Evolutionary conservation across 2,888 invertebrate species (phyloP).

Genomic region (Xanthostigma xanthostigma): DNA sequence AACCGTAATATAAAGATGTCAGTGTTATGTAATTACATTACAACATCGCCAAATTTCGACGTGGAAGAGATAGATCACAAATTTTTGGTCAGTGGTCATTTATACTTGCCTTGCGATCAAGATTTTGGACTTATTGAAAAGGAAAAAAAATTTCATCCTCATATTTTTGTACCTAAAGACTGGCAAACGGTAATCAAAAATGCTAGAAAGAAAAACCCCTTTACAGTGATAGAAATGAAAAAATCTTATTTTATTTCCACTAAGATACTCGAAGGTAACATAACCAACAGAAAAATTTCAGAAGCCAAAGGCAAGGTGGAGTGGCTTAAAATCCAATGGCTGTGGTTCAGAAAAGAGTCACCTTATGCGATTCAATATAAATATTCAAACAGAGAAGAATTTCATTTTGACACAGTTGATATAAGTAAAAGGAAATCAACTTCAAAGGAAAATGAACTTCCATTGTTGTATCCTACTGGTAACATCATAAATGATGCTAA

Average conservation of each 20-base stretch:
- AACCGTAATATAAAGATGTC: slow-evolving; percentile 15
- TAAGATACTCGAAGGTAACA: slow-evolving; percentile 8
- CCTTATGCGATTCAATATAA: slow-evolving; percentile 3
- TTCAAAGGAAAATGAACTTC: slow-evolving; percentile 7
- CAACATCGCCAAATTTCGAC: slow-evolving; percentile 10
- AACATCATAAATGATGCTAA: slow-evolving; percentile 9
- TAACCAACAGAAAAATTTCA: slow-evolving; percentile 9
- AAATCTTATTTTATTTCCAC: slow-evolving; percentile 8
- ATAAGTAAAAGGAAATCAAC: slow-evolving; percentile 8
- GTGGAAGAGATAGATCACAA: slow-evolving; percentile 11
- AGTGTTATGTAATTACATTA: slow-evolving; percentile 13
- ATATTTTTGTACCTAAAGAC: background rate
- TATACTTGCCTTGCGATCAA: slow-evolving; percentile 11
- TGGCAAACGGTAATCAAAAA: slow-evolving; percentile 7
- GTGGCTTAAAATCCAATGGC: slow-evolving; percentile 1
- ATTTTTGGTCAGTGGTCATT: slow-evolving; percentile 11
- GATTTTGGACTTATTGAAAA: slow-evolving; percentile 12
- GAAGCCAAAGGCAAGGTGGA: background rate
- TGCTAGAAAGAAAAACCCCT: slow-evolving; percentile 9
- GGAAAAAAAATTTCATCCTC: slow-evolving; percentile 5
- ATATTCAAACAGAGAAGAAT: slow-evolving; percentile 11
- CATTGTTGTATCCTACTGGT: slow-evolving; percentile 9
- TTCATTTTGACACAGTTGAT: slow-evolving; percentile 10
- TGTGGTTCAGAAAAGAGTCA: background rate
- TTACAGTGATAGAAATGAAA: slow-evolving; percentile 9